Base-by-base conservation (phyloP, 2,797 vertebrate genomes). In the Pitangus sulphuratus region DNA sequence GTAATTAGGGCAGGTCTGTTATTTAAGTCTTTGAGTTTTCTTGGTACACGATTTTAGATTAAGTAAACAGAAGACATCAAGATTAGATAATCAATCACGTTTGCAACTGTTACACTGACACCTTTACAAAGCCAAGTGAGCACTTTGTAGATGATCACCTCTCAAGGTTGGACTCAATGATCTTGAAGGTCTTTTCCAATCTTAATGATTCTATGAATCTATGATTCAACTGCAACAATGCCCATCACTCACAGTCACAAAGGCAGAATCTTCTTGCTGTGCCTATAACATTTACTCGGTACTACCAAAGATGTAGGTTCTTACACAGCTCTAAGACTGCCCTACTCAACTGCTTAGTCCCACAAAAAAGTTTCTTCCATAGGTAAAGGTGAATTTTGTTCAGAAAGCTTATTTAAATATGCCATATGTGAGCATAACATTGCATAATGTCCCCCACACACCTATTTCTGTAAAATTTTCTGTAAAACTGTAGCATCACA, bases 291-390 rank as follows among this genome's bases (percentile, higher is more conserved):
- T 65, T 48, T 56, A 50, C 14, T n/a, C 6, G 15, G 37, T 13
- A 79, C 15, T 57, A 48, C 8, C 14, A 7, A 53, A 68, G 31
- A 61, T 15, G 5, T 4, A 74, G 24, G 6, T 28, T 75, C 57
- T 84, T 30, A 20, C 5, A 39, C 1, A 7, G 20, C 9, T 75
- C 44, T 31, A 40, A n/a, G 8, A n/a, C 21, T n/a, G 2, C 15
- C 37, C 21, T 28, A 8, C 19, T 61, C 56, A 87, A 33, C 14
- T n/a, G 28, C 18, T 87, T 39, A 54, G 26, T 26, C 35, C 8
- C 31, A 33, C 15, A n/a, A 7, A 2, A 1, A 61, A 18, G 0
- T 6, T 15, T 50, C 40, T 33, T 70, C 11, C 15, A 45, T 2
- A 12, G 5, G 8, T 66, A 33, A 80, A 66, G 6, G 13, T 12